These are phyloP conservation scores for Tor tambroides DNA, from an alignment of 2,113 vertebrate genomes.

Conservation along the genomic window DNA sequence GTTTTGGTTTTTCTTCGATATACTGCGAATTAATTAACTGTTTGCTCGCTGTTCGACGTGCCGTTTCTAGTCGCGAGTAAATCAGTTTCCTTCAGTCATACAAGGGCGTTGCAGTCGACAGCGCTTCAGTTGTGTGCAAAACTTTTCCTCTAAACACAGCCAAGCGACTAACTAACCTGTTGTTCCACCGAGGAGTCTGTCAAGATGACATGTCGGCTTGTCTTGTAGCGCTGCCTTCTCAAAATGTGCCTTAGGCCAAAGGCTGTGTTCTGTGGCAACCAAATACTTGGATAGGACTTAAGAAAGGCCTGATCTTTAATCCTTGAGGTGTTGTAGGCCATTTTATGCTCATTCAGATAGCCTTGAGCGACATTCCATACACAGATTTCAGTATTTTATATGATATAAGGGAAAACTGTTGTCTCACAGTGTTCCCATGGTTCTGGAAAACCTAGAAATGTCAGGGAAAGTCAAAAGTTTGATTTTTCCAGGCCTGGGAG, in stretches of 20 bases:
- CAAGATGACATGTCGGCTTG: background rate
- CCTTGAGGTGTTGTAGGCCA: background rate
- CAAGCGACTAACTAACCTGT: slow-evolving; percentile 19
- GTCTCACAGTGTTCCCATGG: background rate
- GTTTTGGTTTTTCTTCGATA: background rate
- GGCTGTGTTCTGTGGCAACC: slow-evolving; percentile 5
- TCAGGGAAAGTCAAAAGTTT: too few relatives aligned
- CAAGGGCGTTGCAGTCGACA: background rate
- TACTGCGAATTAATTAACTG: background rate
- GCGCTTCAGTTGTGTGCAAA: slow-evolving; percentile 1
- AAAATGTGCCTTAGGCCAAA: slow-evolving; percentile 23
- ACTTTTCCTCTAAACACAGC: background rate
- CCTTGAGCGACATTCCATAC: background rate
- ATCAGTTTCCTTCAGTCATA: background rate
- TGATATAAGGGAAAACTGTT: background rate
- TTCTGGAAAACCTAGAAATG: too few relatives aligned
- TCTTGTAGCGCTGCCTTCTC: background rate
- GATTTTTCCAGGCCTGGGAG: too few relatives aligned
- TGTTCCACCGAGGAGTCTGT: slow-evolving; percentile 15
- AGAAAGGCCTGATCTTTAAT: slow-evolving; percentile 30
- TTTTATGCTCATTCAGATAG: slow-evolving; percentile 8
- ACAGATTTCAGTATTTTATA: background rate
- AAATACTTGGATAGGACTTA: slow-evolving; percentile 6
- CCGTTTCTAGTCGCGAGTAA: background rate
- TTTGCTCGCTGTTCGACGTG: too few relatives aligned